Evolutionary conservation across 2,797 vertebrate genomes (phyloP), one percentile per base, ranked within the genome.

Genomic region (Sphenopsis melanotis): DNA sequence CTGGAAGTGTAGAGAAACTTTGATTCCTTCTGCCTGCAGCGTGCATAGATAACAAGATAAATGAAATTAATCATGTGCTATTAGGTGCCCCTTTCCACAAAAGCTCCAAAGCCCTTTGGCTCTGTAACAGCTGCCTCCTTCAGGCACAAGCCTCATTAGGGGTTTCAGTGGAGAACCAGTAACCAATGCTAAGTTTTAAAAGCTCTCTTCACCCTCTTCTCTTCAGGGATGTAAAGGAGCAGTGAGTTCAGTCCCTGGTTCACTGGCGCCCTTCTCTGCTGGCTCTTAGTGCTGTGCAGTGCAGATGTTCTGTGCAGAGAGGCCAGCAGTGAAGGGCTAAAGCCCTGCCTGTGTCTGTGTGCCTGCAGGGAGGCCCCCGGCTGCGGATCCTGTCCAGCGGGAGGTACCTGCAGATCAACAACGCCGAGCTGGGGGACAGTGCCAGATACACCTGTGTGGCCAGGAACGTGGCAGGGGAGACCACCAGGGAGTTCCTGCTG

Each of bases 351-450:
- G 59, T 93, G n/a, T 95, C 64, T 95, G 63, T 95, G 41, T 94
- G 66, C 50, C 57, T 41, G 22, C 69, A 99, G 99, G 98, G 98
- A 53, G 98, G 98, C 37, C 98, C 98, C 63, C 98, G 99, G 30
- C 95, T 99, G n/a, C 98, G 99, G 18, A 96, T 99, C 94, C 97
- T 99, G 8, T 99, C 99, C 63, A 91, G 69, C 6, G 99, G 99
- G 15, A 98, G 99, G 81, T 99, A 99, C 94, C 95, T 99, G 87
- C 99, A 99, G 97, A 99, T 99, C 97, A 99, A 99, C 95, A 98
- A 98, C 5, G 99, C 98, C 11, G 98, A 98, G 53, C 98, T 99
- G 30, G 94, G 95, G 0, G 99, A 99, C 87, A 86, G 95, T 10
- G 99, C 98, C 71, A 98, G 95, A 92, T 99, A 99, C 72, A 99